Evolutionary conservation across 2,888 invertebrate species (phyloP).

Genomic region (Pristionchus maxplancki): DNA sequence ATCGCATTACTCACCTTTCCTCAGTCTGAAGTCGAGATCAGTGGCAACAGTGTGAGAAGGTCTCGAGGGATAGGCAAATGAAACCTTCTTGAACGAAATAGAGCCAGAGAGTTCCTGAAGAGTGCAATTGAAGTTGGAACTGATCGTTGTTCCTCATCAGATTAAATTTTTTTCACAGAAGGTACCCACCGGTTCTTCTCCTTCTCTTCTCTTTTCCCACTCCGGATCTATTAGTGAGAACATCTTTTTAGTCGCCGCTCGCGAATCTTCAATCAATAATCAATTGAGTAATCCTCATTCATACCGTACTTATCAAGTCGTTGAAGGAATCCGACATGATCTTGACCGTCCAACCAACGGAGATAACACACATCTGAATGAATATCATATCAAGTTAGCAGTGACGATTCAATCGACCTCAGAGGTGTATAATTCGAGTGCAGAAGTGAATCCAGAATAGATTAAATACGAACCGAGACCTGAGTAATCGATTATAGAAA

Average conservation of each 20-base stretch:
- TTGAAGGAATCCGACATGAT: conserved; percentile 28
- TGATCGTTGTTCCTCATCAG: too few relatives aligned
- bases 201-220: neutral
- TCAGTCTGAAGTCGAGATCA: conserved; percentile 1
- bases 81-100: neutral
- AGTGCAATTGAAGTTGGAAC: neutral
- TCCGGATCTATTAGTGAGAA: conserved; percentile 38
- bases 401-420: neutral
- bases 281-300: too few relatives aligned
- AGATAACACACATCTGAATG: conserved; percentile 10
- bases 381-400: neutral
- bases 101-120: conserved; percentile 8
- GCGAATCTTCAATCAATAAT: neutral
- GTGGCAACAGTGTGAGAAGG: neutral
- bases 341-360: conserved; percentile 33
- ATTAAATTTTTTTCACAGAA: neutral
- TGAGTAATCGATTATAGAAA: neutral
- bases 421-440: neutral
- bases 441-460: neutral
- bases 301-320: conserved; percentile 30
- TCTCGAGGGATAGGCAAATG: conserved; percentile 40
- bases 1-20: neutral
- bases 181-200: conserved; percentile 3
- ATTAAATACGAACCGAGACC: conserved; percentile 21
- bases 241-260: neutral